Evolutionary conservation across 1,140 invertebrate species (phyloP).

Genomic region (Cepaea nemoralis): DNA sequence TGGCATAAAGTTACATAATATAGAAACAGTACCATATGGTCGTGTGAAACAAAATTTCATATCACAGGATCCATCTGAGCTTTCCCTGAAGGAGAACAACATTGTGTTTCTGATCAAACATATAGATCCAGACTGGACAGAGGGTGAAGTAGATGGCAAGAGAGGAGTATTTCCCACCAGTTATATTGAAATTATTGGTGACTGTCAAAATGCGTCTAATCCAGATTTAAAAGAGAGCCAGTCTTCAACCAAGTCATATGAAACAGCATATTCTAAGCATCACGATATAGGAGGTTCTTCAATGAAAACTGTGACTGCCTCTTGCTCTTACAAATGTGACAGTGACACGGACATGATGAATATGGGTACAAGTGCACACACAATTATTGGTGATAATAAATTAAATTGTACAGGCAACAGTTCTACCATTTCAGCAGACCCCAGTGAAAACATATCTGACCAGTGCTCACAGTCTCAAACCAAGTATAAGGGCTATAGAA

Average conservation of each 20-base stretch:
- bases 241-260: neutral
- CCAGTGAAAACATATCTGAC: neutral
- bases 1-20: conserved; percentile 66
- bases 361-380: too few relatives aligned
- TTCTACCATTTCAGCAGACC: too few relatives aligned
- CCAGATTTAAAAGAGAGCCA: neutral
- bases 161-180: conserved; percentile 78
- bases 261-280: neutral
- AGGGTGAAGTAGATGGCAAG: conserved; percentile 76
- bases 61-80: conserved; percentile 77
- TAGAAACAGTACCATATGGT: conserved; percentile 76
- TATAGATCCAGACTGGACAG: conserved; percentile 78
- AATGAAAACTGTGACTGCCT: neutral
- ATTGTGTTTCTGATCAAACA: conserved; percentile 77
- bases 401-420: too few relatives aligned
- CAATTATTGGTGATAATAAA: too few relatives aligned
- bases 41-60: conserved; percentile 77
- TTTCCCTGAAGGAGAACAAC: conserved; percentile 77
- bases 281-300: neutral
- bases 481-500: neutral
- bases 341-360: too few relatives aligned
- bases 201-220: conserved; percentile 71
- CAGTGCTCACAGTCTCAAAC: neutral
- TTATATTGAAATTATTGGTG: conserved; percentile 79
- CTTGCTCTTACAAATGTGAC: neutral